phyloP scores from a whole-genome alignment of 1,140 invertebrate species.

The Heliconius nattereri region DNA sequence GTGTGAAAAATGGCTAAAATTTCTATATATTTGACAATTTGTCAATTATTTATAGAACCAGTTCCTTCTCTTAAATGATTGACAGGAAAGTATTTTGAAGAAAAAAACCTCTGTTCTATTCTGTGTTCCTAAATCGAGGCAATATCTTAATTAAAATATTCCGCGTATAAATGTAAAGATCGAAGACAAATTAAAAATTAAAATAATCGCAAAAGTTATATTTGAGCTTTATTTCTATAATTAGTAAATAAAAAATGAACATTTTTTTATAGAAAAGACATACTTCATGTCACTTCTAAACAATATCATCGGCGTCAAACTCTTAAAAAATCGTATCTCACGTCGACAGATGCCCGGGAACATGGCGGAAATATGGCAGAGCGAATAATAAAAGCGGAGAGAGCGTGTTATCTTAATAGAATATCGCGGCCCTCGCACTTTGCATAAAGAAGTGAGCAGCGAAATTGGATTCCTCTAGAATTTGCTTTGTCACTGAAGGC shows the following conservation, averaged over 20 bases:
- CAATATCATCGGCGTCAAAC: neutral
- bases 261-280: neutral
- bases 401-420: conserved; percentile 72
- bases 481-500: conserved; percentile 44
- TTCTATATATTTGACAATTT: no score
- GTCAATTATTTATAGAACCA: no score
- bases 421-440: conserved; percentile 57
- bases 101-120: no score
- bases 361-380: conserved; percentile 64
- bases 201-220: no score
- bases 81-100: no score
- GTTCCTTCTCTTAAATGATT: no score
- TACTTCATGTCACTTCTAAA: neutral
- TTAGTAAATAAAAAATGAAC: no score
- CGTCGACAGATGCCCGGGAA: conserved; percentile 52
- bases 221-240: no score
- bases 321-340: conserved; percentile 49
- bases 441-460: conserved; percentile 53
- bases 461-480: conserved; percentile 45
- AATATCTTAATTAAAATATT: no score
- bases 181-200: no score
- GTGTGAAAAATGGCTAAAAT: neutral
- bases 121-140: no score
- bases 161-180: no score
- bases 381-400: conserved; percentile 52